These are phyloP conservation scores for Ctenopoma kingsleyae DNA, from an alignment of 2,797 vertebrate genomes.

Conservation along the genomic window DNA sequence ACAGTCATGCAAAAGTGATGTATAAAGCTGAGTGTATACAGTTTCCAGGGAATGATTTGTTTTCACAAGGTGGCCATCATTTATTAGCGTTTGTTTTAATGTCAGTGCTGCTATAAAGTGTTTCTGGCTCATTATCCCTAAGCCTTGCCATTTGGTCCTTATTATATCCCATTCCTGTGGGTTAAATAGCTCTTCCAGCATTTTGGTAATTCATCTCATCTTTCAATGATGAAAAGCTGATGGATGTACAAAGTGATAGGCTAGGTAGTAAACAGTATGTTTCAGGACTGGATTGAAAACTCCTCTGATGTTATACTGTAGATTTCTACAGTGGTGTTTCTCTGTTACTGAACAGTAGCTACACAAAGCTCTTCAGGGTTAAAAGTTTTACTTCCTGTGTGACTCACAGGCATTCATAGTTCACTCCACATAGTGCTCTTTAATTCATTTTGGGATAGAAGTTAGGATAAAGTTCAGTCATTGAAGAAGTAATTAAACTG, in stretches of 20 bases:
- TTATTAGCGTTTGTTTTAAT: slow-evolving; percentile 70
- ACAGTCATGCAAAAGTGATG: slow-evolving; percentile 3
- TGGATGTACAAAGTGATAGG: slow-evolving; percentile 24
- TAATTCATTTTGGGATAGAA: slow-evolving; percentile 23
- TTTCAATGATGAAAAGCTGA: slow-evolving; percentile 46
- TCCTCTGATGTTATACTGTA: too few relatives aligned
- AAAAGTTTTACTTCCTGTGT: slow-evolving; percentile 36
- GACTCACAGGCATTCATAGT: background rate
- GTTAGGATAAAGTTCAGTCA: slow-evolving; percentile 3
- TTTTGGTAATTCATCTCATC: slow-evolving; percentile 48
- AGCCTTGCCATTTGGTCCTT: slow-evolving; percentile 69
- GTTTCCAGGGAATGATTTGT: slow-evolving; percentile 46
- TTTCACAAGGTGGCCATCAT: slow-evolving; percentile 48
- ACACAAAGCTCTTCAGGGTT: background rate
- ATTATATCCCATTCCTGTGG: slow-evolving; percentile 69
- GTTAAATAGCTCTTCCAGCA: slow-evolving; percentile 48
- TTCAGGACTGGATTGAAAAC: background rate
- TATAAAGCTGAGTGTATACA: slow-evolving; percentile 2
- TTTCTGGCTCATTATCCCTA: slow-evolving; percentile 66
- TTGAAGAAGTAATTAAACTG: slow-evolving; percentile 15
- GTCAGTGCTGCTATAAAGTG: slow-evolving; percentile 64
- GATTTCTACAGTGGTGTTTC: too few relatives aligned
- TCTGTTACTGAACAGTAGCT: too few relatives aligned
- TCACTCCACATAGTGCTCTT: background rate
- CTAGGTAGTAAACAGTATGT: slow-evolving; percentile 33